Conservation (phyloP, 2,797 vertebrate genomes). For the Coranthus polyacanthus region DNA sequence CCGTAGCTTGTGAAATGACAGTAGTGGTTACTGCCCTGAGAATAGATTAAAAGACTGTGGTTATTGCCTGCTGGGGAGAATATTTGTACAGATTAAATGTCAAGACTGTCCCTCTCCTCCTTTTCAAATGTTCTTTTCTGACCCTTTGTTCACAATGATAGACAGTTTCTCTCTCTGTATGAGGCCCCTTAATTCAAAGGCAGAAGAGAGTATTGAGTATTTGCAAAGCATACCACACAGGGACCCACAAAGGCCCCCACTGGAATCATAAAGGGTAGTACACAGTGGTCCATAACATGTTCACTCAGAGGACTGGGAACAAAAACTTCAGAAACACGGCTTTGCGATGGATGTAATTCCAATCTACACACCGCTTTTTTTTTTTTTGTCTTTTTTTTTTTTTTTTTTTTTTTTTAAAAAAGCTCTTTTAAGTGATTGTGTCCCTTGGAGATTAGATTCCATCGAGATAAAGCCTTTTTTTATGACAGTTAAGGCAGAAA, state of each 20-base stretch:
- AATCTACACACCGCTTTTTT: slow-evolving; percentile 47
- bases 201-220: slow-evolving; percentile 79
- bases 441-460: slow-evolving; percentile 60
- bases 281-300: slow-evolving; percentile 71
- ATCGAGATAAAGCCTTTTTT: slow-evolving; percentile 55
- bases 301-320: slow-evolving; percentile 60
- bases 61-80: slow-evolving; percentile 77
- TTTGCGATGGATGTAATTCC: slow-evolving; percentile 66
- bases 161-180: slow-evolving; percentile 83
- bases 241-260: slow-evolving; percentile 64
- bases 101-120: slow-evolving; percentile 75
- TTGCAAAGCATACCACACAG: slow-evolving; percentile 73
- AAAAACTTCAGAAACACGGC: slow-evolving; percentile 58
- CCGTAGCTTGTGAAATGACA: slow-evolving; percentile 59
- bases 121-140: slow-evolving; percentile 79
- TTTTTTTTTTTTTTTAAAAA: no score
- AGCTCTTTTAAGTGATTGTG: slow-evolving; percentile 64
- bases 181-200: slow-evolving; percentile 79
- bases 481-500: slow-evolving; percentile 48
- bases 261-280: slow-evolving; percentile 64
- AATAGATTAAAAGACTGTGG: slow-evolving; percentile 67
- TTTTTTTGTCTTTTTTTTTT: no score
- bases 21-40: slow-evolving; percentile 67
- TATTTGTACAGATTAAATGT: slow-evolving; percentile 84
- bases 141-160: slow-evolving; percentile 84